phyloP scores from a whole-genome alignment of 2,113 vertebrate genomes.

The Calidris pygmaea region DNA sequence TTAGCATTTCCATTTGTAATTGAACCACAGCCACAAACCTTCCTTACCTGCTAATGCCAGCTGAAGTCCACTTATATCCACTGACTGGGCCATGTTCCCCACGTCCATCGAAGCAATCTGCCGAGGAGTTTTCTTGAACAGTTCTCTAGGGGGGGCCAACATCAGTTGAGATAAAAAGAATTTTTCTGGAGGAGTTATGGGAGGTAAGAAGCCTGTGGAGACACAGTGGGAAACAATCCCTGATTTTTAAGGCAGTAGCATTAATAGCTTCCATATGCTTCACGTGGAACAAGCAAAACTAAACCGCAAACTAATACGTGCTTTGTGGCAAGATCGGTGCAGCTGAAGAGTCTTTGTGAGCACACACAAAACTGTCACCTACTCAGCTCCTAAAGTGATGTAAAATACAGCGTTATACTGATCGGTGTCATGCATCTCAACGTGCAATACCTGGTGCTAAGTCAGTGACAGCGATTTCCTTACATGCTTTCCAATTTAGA shows the following conservation, averaged over 20 bases:
- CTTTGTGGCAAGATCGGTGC: neutral
- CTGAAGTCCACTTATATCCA: constrained; percentile 97
- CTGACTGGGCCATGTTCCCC: constrained; percentile 86
- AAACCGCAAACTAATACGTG: accelerated
- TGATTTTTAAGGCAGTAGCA: neutral
- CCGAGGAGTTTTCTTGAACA: constrained; percentile 97
- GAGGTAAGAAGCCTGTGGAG: constrained; percentile 90
- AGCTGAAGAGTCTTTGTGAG: neutral
- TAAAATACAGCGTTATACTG: accelerated
- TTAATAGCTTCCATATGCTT: neutral
- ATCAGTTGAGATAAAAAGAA: constrained; percentile 98
- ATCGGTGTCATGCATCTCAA: accelerated
- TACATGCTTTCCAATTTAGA: neutral
- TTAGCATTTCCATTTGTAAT: neutral
- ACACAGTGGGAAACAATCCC: neutral
- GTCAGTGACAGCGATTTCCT: neutral
- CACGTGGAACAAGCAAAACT: accelerated
- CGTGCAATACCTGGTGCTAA: accelerated
- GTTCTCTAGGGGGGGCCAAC: constrained; percentile 93
- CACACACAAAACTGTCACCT: neutral
- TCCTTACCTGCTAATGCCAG: constrained; percentile 88
- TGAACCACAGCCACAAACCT: neutral
- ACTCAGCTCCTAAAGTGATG: neutral
- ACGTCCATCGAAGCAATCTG: constrained; percentile 96
- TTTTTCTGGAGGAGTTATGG: constrained; percentile 95